Evolutionary conservation across 2,888 invertebrate genomes (phyloP).

Genomic region (Cataglyphis altisquamis): DNA sequence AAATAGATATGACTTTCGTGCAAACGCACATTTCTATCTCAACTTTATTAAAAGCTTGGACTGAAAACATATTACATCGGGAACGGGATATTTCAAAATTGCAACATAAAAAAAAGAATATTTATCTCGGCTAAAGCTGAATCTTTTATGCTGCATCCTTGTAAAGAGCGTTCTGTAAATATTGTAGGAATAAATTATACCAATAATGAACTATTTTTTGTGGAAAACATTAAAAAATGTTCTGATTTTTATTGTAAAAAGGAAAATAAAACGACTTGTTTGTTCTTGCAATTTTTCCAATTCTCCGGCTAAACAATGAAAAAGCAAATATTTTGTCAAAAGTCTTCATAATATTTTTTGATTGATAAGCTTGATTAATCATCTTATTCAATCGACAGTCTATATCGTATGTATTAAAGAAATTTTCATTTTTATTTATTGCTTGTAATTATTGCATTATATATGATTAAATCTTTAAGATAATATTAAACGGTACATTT

Average conservation of each 20-base stretch:
- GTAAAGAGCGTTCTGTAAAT: background rate
- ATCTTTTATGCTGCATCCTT: background rate
- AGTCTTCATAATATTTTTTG: background rate
- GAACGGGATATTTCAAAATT: background rate
- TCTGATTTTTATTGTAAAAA: constrained; percentile 7
- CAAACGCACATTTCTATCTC: background rate
- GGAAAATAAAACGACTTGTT: background rate
- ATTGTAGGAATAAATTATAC: background rate
- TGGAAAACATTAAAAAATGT: background rate
- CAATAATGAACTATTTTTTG: background rate
- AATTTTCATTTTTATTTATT: background rate
- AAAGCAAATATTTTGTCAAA: background rate
- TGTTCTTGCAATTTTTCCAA: background rate
- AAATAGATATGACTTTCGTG: background rate
- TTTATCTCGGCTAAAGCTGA: background rate
- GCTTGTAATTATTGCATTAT: background rate
- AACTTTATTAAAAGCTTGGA: background rate
- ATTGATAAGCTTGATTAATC: background rate
- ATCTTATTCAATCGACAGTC: background rate
- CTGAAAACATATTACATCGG: background rate
- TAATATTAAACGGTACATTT: background rate
- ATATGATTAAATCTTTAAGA: background rate
- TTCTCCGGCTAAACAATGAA: background rate
- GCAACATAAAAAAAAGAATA: background rate
- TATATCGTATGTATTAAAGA: background rate